Evolutionary conservation across 2,797 vertebrate species (phyloP).

Genomic region (Hirundo rustica): DNA sequence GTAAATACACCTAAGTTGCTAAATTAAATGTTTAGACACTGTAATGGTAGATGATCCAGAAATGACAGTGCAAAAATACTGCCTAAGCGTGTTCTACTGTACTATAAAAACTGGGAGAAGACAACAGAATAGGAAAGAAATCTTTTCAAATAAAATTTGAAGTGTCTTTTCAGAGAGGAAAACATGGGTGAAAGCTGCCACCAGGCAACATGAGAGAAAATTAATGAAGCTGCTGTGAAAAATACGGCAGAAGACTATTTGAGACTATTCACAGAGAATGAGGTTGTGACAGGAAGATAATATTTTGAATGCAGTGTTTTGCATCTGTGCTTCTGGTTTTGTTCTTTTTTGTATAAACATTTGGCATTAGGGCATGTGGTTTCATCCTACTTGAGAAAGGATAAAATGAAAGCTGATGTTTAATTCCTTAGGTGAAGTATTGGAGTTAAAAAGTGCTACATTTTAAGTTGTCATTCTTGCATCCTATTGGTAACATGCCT

Average conservation of each 20-base stretch:
- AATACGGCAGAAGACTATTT: background rate
- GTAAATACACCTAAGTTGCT: background rate
- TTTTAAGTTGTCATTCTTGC: background rate
- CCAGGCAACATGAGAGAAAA: background rate
- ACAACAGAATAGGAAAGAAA: background rate
- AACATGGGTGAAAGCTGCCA: background rate
- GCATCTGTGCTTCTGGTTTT: background rate
- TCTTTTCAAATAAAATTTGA: background rate
- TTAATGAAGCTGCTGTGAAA: background rate
- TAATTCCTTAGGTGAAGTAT: background rate
- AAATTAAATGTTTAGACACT: background rate
- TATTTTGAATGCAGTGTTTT: background rate
- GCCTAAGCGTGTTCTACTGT: rapidly evolving
- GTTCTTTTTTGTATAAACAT: background rate
- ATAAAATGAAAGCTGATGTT: background rate
- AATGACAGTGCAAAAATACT: background rate
- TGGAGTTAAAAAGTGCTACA: rapidly evolving
- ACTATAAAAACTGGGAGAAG: background rate
- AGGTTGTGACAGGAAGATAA: background rate
- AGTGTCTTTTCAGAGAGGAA: background rate
- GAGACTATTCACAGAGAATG: background rate
- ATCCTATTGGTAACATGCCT: background rate
- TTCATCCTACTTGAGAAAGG: background rate
- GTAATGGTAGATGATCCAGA: background rate
- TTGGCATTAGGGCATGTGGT: background rate